These are phyloP conservation scores for Copsychus sechellarum DNA, from an alignment of 2,113 vertebrate genomes.

Conservation along the genomic window DNA sequence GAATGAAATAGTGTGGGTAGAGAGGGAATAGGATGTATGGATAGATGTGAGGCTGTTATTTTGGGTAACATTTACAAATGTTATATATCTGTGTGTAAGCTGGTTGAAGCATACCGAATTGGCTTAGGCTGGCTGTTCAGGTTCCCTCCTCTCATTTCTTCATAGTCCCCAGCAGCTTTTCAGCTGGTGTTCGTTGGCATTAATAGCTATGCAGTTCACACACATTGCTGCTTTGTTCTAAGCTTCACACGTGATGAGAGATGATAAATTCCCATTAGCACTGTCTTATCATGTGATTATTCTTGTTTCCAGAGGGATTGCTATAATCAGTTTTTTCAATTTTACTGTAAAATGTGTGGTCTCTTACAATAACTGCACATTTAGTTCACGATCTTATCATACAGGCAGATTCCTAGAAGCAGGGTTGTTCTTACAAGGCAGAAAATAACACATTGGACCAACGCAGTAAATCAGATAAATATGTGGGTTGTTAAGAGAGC, in stretches of 20 bases:
- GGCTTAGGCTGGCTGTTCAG: background rate
- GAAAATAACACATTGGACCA: conserved; percentile 18
- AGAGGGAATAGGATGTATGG: background rate
- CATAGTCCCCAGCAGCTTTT: background rate
- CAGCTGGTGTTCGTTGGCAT: background rate
- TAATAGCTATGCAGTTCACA: conserved; percentile 22
- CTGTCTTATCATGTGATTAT: conserved; percentile 62
- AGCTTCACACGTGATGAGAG: conserved; percentile 38
- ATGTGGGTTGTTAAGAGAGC: conserved; percentile 26
- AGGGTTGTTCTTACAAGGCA: conserved; percentile 20
- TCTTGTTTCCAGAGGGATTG: conserved; percentile 51
- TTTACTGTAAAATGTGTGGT: conserved; percentile 76
- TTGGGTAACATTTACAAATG: background rate
- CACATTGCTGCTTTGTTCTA: conserved; percentile 24
- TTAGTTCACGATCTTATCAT: conserved; percentile 43
- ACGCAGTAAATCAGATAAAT: conserved; percentile 49
- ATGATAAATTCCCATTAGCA: conserved; percentile 65
- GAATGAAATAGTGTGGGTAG: background rate
- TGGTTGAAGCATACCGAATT: background rate
- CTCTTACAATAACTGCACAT: conserved; percentile 39
- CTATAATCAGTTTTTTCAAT: conserved; percentile 75
- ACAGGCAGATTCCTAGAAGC: conserved; percentile 32
- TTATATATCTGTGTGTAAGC: background rate
- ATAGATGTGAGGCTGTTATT: background rate
- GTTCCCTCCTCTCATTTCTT: background rate